Base-by-base conservation (phyloP, 2,113 vertebrate species). In the Mixornis gularis region DNA sequence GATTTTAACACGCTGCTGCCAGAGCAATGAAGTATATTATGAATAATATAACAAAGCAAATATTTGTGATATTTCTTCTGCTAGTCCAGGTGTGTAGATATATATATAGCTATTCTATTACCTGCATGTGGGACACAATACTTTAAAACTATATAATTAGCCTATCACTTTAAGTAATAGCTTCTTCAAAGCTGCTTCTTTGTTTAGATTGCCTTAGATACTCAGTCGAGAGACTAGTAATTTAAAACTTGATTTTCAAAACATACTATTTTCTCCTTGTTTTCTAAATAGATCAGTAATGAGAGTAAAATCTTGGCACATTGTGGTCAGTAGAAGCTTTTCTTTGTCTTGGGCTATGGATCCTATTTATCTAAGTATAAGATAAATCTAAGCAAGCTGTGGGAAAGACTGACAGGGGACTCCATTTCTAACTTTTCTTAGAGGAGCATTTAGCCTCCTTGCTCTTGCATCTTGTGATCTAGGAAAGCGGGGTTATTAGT, bases 11-110 rank as follows among this genome's bases (percentile, higher is more conserved):
- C 10, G 5, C 74, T 87, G 71, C 89, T 93, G 60, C 85, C 71
- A 85, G 46, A 73, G 74, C 80, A 72, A 11, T 87, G 66, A 91
- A 65, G 59, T 89, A 81, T 76, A 51, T 51, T 82, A 65, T 34
- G 66, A 82, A 77, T 87, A 86, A 70, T 46, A 71, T 36, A 91
- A 72, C 53, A 62, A 53, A 77, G 71, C 59, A 87, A 87, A 85
- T 87, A 91, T 89, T 89, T 94, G 64, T 77, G 62, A 59, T 87
- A 59, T 85, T 70, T 93, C 90, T 91, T 72, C 70, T 77, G 66
- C 55, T 55, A 66, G 34, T 34, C 66, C 38, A 65, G 70, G 22
- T 89, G 26, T 85, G 26, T 55, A 7, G 20, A 56, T 87, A 78
- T 43, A 83, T 92, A n/a, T 40, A 77, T 29, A 83, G 49, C 56